Percentiles rank a stretch among this genome's conserved stretches.
Evolutionary conservation across 2,888 invertebrate genomes (phyloP).

Genomic region (Galerucella pusilla): DNA sequence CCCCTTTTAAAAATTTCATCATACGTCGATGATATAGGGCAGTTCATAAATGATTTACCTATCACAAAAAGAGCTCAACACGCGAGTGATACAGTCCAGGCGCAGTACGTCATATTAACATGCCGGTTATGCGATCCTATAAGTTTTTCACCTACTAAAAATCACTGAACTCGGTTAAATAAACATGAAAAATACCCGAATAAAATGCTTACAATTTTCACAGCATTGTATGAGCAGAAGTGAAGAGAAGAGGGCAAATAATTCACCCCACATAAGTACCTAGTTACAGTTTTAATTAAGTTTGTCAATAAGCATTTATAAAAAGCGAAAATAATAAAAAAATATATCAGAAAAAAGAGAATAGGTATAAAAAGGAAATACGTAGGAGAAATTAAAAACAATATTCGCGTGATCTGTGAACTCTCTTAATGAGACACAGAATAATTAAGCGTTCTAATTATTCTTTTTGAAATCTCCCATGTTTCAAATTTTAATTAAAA

Average conservation of each 20-base stretch:
- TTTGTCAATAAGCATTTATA: neutral
- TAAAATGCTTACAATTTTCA: too few relatives aligned
- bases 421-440: constrained; percentile 1
- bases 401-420: neutral
- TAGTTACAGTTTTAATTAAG: constrained; percentile 1
- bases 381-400: neutral
- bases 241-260: neutral
- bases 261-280: neutral
- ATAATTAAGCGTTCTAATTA: constrained; percentile 10
- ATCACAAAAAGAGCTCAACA: too few relatives aligned
- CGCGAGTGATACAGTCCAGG: too few relatives aligned
- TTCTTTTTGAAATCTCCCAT: neutral
- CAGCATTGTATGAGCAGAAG: too few relatives aligned
- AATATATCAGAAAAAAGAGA: neutral
- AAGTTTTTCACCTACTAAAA: too few relatives aligned
- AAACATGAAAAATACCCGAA: too few relatives aligned
- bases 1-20: too few relatives aligned
- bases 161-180: too few relatives aligned
- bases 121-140: too few relatives aligned
- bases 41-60: too few relatives aligned
- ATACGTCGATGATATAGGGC: too few relatives aligned
- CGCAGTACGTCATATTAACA: too few relatives aligned
- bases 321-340: neutral
- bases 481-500: neutral
- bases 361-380: neutral